A percentile compares a stretch with the other conserved stretches of the same genome.
Evolutionary conservation across 2,888 invertebrate genomes (phyloP).

Genomic region (Drosophila histrio): DNA sequence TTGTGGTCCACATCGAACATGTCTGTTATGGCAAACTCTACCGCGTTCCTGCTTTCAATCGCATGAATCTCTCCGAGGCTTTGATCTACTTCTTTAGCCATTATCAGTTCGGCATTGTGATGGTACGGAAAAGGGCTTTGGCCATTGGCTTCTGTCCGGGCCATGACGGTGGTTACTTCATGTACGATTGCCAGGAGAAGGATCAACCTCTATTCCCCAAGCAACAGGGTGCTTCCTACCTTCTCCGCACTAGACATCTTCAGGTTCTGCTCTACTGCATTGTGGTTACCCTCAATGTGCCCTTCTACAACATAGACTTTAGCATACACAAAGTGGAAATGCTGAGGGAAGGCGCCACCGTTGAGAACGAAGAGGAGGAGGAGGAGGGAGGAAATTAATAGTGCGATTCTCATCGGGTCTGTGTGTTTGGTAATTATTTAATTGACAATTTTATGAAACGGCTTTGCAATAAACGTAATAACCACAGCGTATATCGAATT

Average conservation of each 20-base stretch:
- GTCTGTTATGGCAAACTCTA: conserved; percentile 87
- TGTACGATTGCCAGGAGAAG: conserved; percentile 88
- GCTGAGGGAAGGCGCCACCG: conserved; percentile 60
- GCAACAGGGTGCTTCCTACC: conserved; percentile 86
- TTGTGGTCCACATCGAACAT: conserved; percentile 86
- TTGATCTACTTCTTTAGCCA: conserved; percentile 87
- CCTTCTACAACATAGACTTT: conserved; percentile 86
- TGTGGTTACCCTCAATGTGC: conserved; percentile 86
- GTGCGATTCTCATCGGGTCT: not conserved
- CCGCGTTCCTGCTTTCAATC: conserved; percentile 79
- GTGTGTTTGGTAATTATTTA: conserved; percentile 18
- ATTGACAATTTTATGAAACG: conserved; percentile 16
- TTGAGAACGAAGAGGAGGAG: conserved; percentile 64
- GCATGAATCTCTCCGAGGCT: conserved; percentile 88
- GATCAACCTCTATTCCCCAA: conserved; percentile 87
- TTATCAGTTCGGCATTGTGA: conserved; percentile 86
- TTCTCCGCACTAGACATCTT: conserved; percentile 86
- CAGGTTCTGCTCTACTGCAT: conserved; percentile 88
- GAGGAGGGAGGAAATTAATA: conserved; percentile 40
- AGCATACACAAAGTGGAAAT: conserved; percentile 84
- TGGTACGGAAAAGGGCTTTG: conserved; percentile 85
- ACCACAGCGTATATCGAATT: not conserved
- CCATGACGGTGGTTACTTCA: conserved; percentile 86
- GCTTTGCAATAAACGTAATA: conserved; percentile 29
- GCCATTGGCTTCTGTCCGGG: conserved; percentile 85